These are phyloP conservation scores for Protobothrops mucrosquamatus DNA, from an alignment of 2,113 vertebrate species.

Conservation along the genomic window DNA sequence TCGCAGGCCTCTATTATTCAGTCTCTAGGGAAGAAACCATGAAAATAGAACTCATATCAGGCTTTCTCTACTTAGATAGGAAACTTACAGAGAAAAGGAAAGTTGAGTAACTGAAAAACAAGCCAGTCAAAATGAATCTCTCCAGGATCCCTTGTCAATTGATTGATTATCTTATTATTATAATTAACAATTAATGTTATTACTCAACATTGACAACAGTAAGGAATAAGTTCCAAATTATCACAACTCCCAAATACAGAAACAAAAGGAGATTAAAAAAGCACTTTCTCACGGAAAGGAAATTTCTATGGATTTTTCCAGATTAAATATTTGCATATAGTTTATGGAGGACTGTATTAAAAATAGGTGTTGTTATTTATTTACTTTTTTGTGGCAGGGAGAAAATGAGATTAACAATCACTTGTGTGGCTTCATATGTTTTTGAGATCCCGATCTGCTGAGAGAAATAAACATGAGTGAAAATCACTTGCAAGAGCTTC, in stretches of 20 bases:
- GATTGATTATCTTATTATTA: not conserved
- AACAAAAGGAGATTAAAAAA: not conserved
- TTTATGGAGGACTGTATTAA: not conserved
- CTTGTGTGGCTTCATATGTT: not conserved
- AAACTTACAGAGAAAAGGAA: not conserved
- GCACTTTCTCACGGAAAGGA: not conserved
- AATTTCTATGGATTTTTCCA: not conserved
- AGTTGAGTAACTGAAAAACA: not conserved
- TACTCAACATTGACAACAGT: not conserved
- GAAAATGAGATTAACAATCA: not conserved
- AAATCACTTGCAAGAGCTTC: not conserved
- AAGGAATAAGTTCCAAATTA: not conserved
- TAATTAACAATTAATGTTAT: not conserved
- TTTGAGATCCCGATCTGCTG: not conserved
- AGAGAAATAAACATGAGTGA: not conserved
- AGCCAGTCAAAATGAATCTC: not conserved
- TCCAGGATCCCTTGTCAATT: not conserved
- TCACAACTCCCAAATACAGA: not conserved
- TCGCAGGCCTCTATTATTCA: not conserved
- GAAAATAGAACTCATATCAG: not conserved
- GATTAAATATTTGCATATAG: not conserved
- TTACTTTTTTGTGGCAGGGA: not conserved
- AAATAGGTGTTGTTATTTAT: not conserved
- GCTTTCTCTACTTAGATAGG: not conserved
- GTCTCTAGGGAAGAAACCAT: not conserved